Percentiles rank a stretch among this genome's conserved stretches.
phyloP scores from a whole-genome alignment of 2,888 invertebrate genomes.

The Nomada ferruginata region DNA sequence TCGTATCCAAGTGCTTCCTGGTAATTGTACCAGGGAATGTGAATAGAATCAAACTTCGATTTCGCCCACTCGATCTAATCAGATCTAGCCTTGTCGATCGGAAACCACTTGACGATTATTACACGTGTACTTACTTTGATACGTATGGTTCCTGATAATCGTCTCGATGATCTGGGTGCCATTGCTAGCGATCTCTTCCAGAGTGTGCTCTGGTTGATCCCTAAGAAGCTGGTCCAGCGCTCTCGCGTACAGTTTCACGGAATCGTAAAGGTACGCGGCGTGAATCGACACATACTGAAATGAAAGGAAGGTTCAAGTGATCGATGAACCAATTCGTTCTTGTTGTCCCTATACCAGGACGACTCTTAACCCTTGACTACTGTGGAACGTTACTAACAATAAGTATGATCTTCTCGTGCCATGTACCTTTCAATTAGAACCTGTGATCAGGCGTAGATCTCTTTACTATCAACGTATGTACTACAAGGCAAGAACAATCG shows the following conservation, averaged over 20 bases:
- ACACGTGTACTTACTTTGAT: conserved; percentile 90
- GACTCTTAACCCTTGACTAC: too few relatives aligned
- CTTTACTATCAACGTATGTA: too few relatives aligned
- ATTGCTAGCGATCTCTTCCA: conserved; percentile 90
- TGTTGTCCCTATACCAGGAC: too few relatives aligned
- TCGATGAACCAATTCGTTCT: too few relatives aligned
- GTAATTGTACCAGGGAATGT: background rate
- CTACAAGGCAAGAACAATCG: too few relatives aligned
- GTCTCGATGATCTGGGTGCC: conserved; percentile 94
- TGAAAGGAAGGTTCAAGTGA: too few relatives aligned
- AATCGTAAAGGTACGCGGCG: conserved; percentile 97
- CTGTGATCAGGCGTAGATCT: too few relatives aligned
- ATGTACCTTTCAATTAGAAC: too few relatives aligned
- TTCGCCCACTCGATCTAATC: conserved; percentile 28
- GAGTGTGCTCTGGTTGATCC: conserved; percentile 87
- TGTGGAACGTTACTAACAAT: too few relatives aligned
- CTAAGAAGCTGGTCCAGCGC: conserved; percentile 91
- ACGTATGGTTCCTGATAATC: conserved; percentile 93
- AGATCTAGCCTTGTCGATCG: conserved; percentile 9
- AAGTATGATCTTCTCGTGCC: too few relatives aligned
- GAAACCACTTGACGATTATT: conserved; percentile 47
- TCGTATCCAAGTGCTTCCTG: background rate
- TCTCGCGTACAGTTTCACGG: conserved; percentile 95
- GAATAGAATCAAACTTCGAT: background rate
- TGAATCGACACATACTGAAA: conserved; percentile 94